Conservation (phyloP, 2,888 invertebrate species). For the Ethmia dodecea region DNA sequence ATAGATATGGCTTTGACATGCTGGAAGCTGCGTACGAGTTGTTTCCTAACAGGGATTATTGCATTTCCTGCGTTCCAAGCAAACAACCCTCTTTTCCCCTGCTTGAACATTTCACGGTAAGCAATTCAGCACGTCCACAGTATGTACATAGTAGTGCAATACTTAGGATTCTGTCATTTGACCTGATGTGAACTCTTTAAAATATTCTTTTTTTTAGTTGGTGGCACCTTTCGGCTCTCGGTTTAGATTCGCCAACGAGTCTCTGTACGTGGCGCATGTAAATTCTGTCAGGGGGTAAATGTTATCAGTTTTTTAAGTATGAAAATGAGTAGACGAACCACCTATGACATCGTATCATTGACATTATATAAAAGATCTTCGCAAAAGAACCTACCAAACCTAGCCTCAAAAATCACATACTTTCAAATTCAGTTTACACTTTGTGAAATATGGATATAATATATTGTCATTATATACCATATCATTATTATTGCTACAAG, state of each 20-base stretch:
- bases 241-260: constrained; percentile 48
- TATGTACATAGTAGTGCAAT: constrained; percentile 3
- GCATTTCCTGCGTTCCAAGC: constrained; percentile 76
- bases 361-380: too few species aligned
- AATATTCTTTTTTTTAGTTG: constrained; percentile 39
- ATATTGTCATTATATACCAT: too few species aligned
- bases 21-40: constrained; percentile 79
- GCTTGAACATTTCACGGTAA: constrained; percentile 78
- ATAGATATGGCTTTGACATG: constrained; percentile 69
- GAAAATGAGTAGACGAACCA: too few species aligned
- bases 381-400: too few species aligned
- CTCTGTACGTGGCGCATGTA: constrained; percentile 56
- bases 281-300: constrained; percentile 65
- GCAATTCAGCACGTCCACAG: constrained; percentile 9
- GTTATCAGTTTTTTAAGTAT: too few species aligned
- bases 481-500: too few species aligned
- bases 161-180: constrained; percentile 7
- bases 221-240: constrained; percentile 44
- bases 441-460: too few species aligned
- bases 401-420: too few species aligned
- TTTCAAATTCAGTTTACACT: too few species aligned
- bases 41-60: constrained; percentile 80
- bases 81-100: constrained; percentile 67
- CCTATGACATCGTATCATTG: too few species aligned
- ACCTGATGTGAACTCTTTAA: neutral